Conservation (phyloP, 2,797 vertebrate genomes). For the Epinephelus malabaricus region DNA sequence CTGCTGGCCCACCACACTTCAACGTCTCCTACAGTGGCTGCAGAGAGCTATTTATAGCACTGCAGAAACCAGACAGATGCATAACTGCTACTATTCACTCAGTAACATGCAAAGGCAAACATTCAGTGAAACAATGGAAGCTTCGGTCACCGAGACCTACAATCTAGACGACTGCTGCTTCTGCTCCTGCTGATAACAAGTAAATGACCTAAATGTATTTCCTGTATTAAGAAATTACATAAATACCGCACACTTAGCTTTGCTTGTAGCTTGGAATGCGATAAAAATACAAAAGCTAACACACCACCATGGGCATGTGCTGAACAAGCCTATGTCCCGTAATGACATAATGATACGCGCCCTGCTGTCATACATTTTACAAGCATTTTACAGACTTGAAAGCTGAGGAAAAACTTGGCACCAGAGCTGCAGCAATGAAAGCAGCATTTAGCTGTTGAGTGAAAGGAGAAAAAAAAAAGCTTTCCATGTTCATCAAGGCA, state of each 20-base stretch:
- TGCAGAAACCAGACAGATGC: slow-evolving; percentile 35
- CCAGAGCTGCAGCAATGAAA: slow-evolving; percentile 27
- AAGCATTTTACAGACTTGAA: slow-evolving; percentile 35
- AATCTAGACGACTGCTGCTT: not conserved
- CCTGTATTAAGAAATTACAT: slow-evolving; percentile 25
- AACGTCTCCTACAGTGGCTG: slow-evolving; percentile 45
- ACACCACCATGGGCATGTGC: slow-evolving; percentile 6
- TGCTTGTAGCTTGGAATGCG: not conserved
- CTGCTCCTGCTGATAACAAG: slow-evolving; percentile 14
- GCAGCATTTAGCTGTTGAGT: slow-evolving; percentile 21
- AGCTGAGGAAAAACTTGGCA: slow-evolving; percentile 34
- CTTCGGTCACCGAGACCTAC: not conserved
- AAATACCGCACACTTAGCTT: slow-evolving; percentile 2
- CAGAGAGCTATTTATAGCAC: slow-evolving; percentile 59
- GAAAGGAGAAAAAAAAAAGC: slow-evolving; percentile 7
- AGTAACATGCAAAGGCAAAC: slow-evolving; percentile 13
- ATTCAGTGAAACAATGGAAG: not conserved
- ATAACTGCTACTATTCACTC: slow-evolving; percentile 35
- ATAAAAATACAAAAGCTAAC: slow-evolving; percentile 15
- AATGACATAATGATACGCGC: slow-evolving; percentile 45
- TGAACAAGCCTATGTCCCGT: slow-evolving; percentile 20
- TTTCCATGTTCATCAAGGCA: slow-evolving; percentile 37
- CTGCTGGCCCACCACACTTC: slow-evolving; percentile 60
- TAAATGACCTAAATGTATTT: slow-evolving; percentile 23
- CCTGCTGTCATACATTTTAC: slow-evolving; percentile 41